phyloP scores from a whole-genome alignment of 2,888 invertebrate genomes.

The Chrysotoxum bicinctum region DNA sequence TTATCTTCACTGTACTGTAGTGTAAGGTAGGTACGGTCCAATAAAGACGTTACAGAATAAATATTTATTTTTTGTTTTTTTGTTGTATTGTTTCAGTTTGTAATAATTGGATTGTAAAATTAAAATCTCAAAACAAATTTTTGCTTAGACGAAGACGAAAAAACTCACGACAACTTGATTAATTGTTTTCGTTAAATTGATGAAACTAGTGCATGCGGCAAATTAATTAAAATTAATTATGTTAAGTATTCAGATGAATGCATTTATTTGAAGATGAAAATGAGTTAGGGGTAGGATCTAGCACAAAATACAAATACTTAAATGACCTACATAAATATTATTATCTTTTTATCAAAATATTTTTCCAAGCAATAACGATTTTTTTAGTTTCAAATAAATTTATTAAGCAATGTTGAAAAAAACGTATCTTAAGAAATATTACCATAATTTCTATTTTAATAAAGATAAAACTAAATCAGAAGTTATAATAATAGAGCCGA shows the following conservation, averaged over 20 bases:
- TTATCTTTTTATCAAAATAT: too few species aligned
- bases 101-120: not conserved
- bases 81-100: not conserved
- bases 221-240: slow-evolving; percentile 42
- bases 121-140: not conserved
- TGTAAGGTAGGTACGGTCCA: not conserved
- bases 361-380: too few species aligned
- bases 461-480: too few species aligned
- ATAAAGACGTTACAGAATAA: slow-evolving; percentile 16
- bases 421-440: too few species aligned
- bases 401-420: too few species aligned
- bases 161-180: slow-evolving; percentile 23
- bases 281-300: not conserved
- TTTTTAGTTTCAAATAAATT: too few species aligned
- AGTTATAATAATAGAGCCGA: too few species aligned
- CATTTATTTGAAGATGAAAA: slow-evolving; percentile 2
- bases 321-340: not conserved
- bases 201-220: slow-evolving; percentile 53
- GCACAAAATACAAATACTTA: not conserved
- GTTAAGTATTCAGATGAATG: slow-evolving; percentile 6
- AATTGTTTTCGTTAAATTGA: slow-evolving; percentile 29
- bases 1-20: not conserved
- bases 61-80: not conserved
- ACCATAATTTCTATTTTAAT: too few species aligned
- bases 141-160: not conserved